Evolutionary conservation across 2,113 vertebrate genomes (phyloP).

Genomic region (Serilophus lunatus): DNA sequence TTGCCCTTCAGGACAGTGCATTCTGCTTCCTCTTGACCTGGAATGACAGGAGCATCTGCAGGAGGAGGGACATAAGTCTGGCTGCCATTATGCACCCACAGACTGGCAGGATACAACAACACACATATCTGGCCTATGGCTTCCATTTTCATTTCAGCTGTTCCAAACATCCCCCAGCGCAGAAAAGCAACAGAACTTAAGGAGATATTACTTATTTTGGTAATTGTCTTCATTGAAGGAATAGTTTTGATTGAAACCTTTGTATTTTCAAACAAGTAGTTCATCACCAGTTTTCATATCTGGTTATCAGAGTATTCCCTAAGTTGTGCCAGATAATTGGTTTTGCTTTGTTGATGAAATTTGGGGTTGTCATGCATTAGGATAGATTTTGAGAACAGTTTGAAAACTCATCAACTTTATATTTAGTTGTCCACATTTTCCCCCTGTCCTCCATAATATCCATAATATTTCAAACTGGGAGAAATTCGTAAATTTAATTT

Average conservation of each 20-base stretch:
- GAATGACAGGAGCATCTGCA: slow-evolving; percentile 18
- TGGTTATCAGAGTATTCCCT: not conserved
- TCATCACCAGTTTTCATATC: not conserved
- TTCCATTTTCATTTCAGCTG: not conserved
- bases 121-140: not conserved
- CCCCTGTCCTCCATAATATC: not conserved
- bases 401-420: not conserved
- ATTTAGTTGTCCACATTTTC: not conserved
- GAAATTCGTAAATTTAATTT: not conserved
- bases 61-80: not conserved
- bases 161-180: not conserved
- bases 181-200: not conserved
- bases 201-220: not conserved
- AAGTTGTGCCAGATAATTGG: not conserved
- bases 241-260: too few species aligned
- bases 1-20: not conserved
- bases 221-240: too few species aligned
- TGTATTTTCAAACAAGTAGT: not conserved
- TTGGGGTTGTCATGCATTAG: not conserved
- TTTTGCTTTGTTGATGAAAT: not conserved
- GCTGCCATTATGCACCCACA: not conserved
- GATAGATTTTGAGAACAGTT: not conserved
- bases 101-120: not conserved
- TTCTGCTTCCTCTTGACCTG: not conserved
- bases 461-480: not conserved